Evolutionary conservation across 2,113 vertebrate species (phyloP).

Genomic region (Prinia subflava): DNA sequence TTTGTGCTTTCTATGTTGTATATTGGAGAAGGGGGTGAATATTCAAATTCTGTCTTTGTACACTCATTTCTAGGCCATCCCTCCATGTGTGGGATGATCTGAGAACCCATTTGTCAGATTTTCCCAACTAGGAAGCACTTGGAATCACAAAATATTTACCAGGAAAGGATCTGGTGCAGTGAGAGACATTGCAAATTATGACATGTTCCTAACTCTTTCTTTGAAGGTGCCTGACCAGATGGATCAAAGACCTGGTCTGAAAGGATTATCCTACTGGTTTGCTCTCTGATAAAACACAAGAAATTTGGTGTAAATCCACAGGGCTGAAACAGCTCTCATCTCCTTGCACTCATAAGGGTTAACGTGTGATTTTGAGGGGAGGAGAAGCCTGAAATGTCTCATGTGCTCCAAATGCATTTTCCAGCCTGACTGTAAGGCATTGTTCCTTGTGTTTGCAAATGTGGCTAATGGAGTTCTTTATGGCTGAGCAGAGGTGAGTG

Average conservation of each 20-base stretch:
- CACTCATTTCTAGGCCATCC: background rate
- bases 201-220: background rate
- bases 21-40: background rate
- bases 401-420: conserved; percentile 25
- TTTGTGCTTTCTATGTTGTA: background rate
- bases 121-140: background rate
- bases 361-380: background rate
- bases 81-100: background rate
- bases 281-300: background rate
- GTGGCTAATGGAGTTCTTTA: background rate
- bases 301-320: background rate
- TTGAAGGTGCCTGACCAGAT: background rate
- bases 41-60: background rate
- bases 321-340: background rate
- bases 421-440: conserved; percentile 28
- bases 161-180: background rate
- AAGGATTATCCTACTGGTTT: background rate
- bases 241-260: background rate
- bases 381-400: conserved; percentile 30
- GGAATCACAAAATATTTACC: background rate
- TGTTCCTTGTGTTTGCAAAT: conserved; percentile 36
- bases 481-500: conserved; percentile 37
- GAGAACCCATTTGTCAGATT: background rate
- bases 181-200: background rate
- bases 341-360: background rate